These are phyloP conservation scores for Synergus gifuensis DNA, from an alignment of 2,888 invertebrate species.

Conservation along the genomic window DNA sequence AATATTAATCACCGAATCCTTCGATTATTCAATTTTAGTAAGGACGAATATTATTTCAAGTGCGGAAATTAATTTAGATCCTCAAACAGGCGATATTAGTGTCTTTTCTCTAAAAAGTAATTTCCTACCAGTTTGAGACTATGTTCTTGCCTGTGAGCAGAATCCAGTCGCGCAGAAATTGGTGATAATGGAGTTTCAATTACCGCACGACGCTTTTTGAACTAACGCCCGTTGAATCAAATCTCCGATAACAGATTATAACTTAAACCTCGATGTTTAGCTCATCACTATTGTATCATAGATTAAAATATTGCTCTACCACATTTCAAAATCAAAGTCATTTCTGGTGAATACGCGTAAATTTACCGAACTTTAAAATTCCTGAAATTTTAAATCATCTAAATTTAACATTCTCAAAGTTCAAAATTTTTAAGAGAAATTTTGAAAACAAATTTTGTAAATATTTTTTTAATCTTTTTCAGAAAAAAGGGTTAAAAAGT, in stretches of 20 bases:
- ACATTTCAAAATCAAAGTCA: background rate
- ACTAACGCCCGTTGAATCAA: slow-evolving; percentile 57
- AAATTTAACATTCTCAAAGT: too few relatives aligned
- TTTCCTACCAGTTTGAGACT: background rate
- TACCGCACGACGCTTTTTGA: slow-evolving; percentile 64
- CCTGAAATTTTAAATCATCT: too few relatives aligned
- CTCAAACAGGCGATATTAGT: background rate
- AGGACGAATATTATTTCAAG: too few relatives aligned
- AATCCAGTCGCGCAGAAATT: slow-evolving; percentile 75
- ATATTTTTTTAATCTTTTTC: too few relatives aligned
- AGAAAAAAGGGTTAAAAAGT: too few relatives aligned
- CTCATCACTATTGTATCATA: slow-evolving; percentile 46
- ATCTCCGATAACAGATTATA: slow-evolving; percentile 58
- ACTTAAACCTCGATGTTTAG: slow-evolving; percentile 54
- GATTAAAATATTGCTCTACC: slow-evolving; percentile 48
- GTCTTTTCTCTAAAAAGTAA: background rate
- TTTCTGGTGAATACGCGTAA: too few relatives aligned
- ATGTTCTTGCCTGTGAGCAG: background rate
- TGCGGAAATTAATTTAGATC: background rate
- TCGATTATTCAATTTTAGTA: too few relatives aligned
- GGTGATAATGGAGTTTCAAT: slow-evolving; percentile 76
- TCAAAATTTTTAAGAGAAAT: too few relatives aligned
- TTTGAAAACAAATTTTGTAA: too few relatives aligned
- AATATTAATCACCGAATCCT: too few relatives aligned
- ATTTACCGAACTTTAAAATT: too few relatives aligned